Evolutionary conservation across 2,888 invertebrate species (phyloP), one percentile per base, ranked within the genome.

Genomic region (Acanthosoma haemorrhoidale): DNA sequence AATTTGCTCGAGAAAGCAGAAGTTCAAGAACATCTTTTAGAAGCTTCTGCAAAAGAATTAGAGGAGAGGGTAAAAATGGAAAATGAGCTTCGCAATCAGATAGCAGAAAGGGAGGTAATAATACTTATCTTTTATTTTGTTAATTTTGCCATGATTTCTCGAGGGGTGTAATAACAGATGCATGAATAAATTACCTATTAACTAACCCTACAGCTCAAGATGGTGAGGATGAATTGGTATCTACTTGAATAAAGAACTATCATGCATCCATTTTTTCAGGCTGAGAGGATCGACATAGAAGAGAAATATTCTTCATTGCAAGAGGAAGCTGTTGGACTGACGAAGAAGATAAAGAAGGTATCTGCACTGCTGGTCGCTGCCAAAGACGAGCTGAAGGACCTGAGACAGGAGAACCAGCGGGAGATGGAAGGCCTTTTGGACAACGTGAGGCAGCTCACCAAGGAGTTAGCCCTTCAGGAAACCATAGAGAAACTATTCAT

Each of bases 1-100:
- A 99, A 99, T 82, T 84, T 99, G 6, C 83, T 99, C 73, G 98
- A 98, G 79, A 97, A 97, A 79, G 96, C 96, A 0, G 94, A 97
- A 78, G 88, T 92, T 0, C 98, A 99, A 80, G 91, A 96, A 69
- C 84, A 88, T 71, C 83, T 98, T 68, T 83, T 99, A 64, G 94
- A 94, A 76, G 92, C 92, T 72, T 92, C 95, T 0, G 89, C 93
- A 13, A 82, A 86, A 16, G 94, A 95, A 80, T 80, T 95, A 60
- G 91, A 92, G 77, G 86, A 86, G 77, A 83, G 94, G 29, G 87
- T 88, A 71, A 85, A 87, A 73, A 88, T 90, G 74, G 95, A 96
- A 79, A 88, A 90, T 77, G 86, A 91, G 71, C 81, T 97, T 36
- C 87, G 90, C 72, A 88, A 90, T 76, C 90, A 91, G 58, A 81